Evolutionary conservation across 2,113 vertebrate species (phyloP), one percentile per base, ranked within the genome.

Genomic region (Mustela lutreola): DNA sequence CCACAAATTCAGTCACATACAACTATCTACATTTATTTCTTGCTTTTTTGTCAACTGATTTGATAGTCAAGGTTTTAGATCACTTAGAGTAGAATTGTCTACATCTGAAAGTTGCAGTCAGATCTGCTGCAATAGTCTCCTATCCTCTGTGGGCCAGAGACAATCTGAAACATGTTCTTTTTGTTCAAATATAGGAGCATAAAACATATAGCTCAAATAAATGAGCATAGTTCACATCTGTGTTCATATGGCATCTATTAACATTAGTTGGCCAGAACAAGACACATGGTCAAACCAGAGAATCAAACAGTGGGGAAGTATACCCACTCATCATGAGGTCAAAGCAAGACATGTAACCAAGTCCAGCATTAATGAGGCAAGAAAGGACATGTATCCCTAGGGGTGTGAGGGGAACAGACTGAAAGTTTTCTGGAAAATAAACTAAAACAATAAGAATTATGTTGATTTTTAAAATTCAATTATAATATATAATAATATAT

Each of bases 351-450:
- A 50, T 50, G 16, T 12, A 5, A 58, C 18, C 2, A n/a, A 70
- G 24, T 21, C 4, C 21, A 28, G 33, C 6, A 67, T 31, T 28
- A 65, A 65, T 10, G 6, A 42, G 7, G 1, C 24, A 3, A 26
- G 21, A 2, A 53, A 56, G 10, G 7, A 4, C 11, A 26, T 45
- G 39, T 36, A 11, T 79, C 12, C 10, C 21, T 12, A 10, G n/a
- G 22, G 10, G 0, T 36, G 1, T 78, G 33, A 7, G 42, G 12
- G 18, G 1, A 1, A 26, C 11, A 36, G 8, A 33, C 3, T 70
- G 14, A 89, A n/a, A 73, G 36, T 48, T 71, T 63, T 4, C 63
- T 73, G 53, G 8, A 71, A 89, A 92, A 36, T 62, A 60, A 26
- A 31, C 7, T 75, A 81, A 90, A 39, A 60, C 6, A 75, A 48